phyloP scores from a whole-genome alignment of 2,113 vertebrate species.

The Micronycteris hirsuta region DNA sequence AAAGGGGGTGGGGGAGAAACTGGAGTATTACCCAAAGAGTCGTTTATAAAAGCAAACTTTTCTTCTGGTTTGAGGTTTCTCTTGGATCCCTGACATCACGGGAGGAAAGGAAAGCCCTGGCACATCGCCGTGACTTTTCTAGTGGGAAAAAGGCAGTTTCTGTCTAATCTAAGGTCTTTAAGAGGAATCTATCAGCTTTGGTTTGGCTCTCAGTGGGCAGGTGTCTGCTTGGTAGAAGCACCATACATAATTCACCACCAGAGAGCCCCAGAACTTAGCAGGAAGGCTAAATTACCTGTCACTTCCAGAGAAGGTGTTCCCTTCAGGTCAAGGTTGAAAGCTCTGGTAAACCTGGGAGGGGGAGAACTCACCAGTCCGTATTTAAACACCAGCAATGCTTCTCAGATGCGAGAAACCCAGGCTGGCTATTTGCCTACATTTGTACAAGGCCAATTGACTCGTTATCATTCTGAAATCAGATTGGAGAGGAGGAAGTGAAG shows the following conservation, averaged over 20 bases:
- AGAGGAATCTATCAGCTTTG: slow-evolving; percentile 74
- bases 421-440: neutral
- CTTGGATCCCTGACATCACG: neutral
- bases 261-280: slow-evolving; percentile 82
- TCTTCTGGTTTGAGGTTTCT: neutral
- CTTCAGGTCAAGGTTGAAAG: slow-evolving; percentile 83
- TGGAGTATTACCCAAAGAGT: neutral
- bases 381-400: slow-evolving; percentile 51
- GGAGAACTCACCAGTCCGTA: slow-evolving; percentile 34
- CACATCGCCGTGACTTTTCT: slow-evolving; percentile 61
- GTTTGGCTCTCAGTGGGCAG: slow-evolving; percentile 74
- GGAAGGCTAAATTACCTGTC: slow-evolving; percentile 84
- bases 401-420: slow-evolving; percentile 36
- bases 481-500: neutral
- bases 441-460: slow-evolving; percentile 59
- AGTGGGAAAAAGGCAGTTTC: slow-evolving; percentile 24
- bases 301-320: slow-evolving; percentile 77
- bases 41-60: neutral
- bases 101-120: neutral
- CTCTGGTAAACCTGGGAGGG: slow-evolving; percentile 59
- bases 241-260: slow-evolving; percentile 86
- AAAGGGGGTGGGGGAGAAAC: neutral
- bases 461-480: neutral
- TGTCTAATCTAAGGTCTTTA: slow-evolving; percentile 66
- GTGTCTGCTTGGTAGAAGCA: slow-evolving; percentile 76